Percentiles rank a stretch among this genome's conserved stretches.
Conservation (phyloP, 2,888 invertebrate species). For the Liopterus haemorrhoidalis region DNA sequence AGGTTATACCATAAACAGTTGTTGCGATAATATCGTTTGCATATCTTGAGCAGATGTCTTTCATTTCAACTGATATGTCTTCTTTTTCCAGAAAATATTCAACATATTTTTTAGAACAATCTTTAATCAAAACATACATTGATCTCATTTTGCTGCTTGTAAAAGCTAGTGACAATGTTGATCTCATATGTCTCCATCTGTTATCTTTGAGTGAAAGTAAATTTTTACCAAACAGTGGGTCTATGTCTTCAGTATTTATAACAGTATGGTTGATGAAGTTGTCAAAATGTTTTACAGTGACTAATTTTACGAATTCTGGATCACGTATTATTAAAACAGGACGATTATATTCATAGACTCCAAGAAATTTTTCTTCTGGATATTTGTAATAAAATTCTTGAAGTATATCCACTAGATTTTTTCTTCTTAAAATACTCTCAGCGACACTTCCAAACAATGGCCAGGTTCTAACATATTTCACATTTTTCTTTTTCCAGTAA, state of each 20-base stretch:
- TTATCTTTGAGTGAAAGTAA: slow-evolving; percentile 27
- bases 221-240: slow-evolving; percentile 31
- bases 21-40: slow-evolving; percentile 47
- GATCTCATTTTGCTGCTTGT: slow-evolving; percentile 4
- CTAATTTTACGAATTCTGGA: slow-evolving; percentile 40
- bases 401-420: slow-evolving; percentile 18
- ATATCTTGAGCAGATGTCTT: slow-evolving; percentile 34
- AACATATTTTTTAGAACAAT: not conserved
- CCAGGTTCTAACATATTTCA: slow-evolving; percentile 19
- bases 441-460: slow-evolving; percentile 22
- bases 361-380: slow-evolving; percentile 33
- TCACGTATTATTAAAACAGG: slow-evolving; percentile 34
- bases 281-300: slow-evolving; percentile 43
- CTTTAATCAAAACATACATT: slow-evolving; percentile 1
- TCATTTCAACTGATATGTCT: slow-evolving; percentile 8
- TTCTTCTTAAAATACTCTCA: slow-evolving; percentile 10
- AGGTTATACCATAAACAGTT: slow-evolving; percentile 46
- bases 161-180: slow-evolving; percentile 5
- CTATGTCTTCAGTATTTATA: slow-evolving; percentile 33
- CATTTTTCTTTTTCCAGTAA: slow-evolving; percentile 24
- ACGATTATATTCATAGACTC: slow-evolving; percentile 31
- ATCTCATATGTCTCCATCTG: slow-evolving; percentile 3
- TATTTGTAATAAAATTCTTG: slow-evolving; percentile 29
- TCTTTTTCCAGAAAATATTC: not conserved
- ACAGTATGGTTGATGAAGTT: slow-evolving; percentile 40